Conservation (phyloP, 1,140 invertebrate genomes). For the Anoplolepis gracilipes region DNA sequence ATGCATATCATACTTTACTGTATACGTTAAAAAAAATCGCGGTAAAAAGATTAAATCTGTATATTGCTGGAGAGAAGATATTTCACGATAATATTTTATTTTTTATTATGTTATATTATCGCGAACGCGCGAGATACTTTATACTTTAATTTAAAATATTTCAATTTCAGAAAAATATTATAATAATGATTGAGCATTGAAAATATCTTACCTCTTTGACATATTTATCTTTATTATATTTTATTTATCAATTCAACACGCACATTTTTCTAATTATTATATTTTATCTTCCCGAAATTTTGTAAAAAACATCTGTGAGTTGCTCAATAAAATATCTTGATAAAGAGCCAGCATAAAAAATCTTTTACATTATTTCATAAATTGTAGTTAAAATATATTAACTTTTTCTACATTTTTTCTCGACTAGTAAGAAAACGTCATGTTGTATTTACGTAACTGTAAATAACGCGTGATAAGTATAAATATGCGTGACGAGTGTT, state of each 20-base stretch:
- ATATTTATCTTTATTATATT: not conserved
- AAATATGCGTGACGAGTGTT: slow-evolving; percentile 6
- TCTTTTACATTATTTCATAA: not conserved
- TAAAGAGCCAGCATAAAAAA: not conserved
- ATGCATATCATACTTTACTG: not conserved
- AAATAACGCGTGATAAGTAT: not conserved
- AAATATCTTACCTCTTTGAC: too few species aligned
- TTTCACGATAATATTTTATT: not conserved
- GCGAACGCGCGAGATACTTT: not conserved
- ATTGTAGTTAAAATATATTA: not conserved
- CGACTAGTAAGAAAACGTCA: not conserved
- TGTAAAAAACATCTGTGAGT: not conserved
- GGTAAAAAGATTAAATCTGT: not conserved
- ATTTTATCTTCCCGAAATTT: not conserved
- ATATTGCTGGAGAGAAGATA: too few species aligned
- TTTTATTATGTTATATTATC: not conserved
- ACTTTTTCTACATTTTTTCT: not conserved
- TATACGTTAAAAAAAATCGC: not conserved
- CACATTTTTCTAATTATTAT: not conserved
- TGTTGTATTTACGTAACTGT: not conserved
- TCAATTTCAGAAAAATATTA: not conserved
- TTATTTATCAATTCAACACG: too few species aligned
- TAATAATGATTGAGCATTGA: not conserved
- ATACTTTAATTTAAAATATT: not conserved
- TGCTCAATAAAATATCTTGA: not conserved